Base-by-base conservation (phyloP, 2,113 vertebrate species). In the Lycocorax pyrrhopterus region DNA sequence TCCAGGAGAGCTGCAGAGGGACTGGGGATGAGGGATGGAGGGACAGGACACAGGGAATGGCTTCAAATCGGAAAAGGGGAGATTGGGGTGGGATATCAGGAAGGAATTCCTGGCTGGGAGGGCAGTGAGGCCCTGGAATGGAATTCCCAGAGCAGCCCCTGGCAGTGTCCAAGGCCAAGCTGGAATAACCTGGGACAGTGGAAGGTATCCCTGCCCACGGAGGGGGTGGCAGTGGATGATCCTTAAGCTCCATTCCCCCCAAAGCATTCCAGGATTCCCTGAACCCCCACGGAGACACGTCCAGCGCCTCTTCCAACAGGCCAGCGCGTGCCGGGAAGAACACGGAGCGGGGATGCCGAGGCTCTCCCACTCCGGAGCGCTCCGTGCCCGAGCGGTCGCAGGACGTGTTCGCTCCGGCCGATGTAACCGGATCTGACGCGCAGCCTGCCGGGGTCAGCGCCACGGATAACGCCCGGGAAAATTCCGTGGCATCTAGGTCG, bases 401-500 rank as follows among this genome's bases (percentile, higher is more conserved):
- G 43, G 43, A 43, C 43, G 44, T 8, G 44, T 18, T 44, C 44
- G 10, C 39, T 39, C 39, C 44, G 46, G 46, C 47, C 47, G 47
- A 47, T 23, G 47, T 13, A 13, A 47, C 6, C 22, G 47, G 53
- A 97, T 96, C 77, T 97, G 98, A 98, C 98, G 87, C 92, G 97
- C 97, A 85, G 97, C 96, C 96, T 93, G 97, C 96, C 94, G 97
- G 97, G 97, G 96, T 97, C 97, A 96, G 97, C 89, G 97, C 93
- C 77, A 76, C 94, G 96, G 97, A 97, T 97, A 97, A 98, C 96
- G 97, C 96, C 97, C 97, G 13, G 35, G 46, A 97, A 97, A 97
- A 97, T 95, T 97, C 84, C 71, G 89, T 96, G 97, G 89, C 98
- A 98, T 96, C 66, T 95, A 97, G 98, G 98, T 98, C 98, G 98